Percentiles rank a stretch among this genome's conserved stretches.
Conservation (phyloP, 2,888 invertebrate species). For the Agapostemon virescens region DNA sequence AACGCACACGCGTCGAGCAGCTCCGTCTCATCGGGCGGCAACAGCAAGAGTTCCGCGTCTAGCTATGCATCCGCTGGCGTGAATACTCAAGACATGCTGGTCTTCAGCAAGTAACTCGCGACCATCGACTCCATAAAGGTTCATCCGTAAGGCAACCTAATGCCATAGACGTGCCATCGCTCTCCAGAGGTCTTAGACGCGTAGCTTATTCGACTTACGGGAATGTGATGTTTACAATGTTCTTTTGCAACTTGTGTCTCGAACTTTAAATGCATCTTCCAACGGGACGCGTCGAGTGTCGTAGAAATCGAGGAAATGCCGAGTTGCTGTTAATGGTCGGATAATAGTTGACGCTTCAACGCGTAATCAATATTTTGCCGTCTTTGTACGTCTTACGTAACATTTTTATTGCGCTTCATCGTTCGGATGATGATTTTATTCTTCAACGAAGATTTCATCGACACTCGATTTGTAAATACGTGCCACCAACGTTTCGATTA, state of each 20-base stretch:
- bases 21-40: slow-evolving; percentile 52
- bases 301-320: background rate
- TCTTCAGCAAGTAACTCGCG: slow-evolving; percentile 62
- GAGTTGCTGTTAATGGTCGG: background rate
- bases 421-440: background rate
- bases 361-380: slow-evolving; percentile 11
- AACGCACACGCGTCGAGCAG: slow-evolving; percentile 62
- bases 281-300: background rate
- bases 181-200: slow-evolving; percentile 20
- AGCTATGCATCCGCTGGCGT: slow-evolving; percentile 63
- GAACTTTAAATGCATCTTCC: background rate
- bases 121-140: background rate
- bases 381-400: slow-evolving; percentile 10
- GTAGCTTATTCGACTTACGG: background rate
- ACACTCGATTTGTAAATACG: slow-evolving; percentile 4
- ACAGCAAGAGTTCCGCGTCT: slow-evolving; percentile 64
- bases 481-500: background rate
- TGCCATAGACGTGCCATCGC: slow-evolving; percentile 29
- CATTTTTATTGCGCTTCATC: background rate
- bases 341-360: background rate
- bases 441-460: background rate
- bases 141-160: background rate
- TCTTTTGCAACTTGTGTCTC: background rate
- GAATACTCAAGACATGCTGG: slow-evolving; percentile 67
- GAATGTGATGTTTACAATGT: background rate